Conservation (phyloP, 1,140 invertebrate genomes). For the Drosophila suzukii region DNA sequence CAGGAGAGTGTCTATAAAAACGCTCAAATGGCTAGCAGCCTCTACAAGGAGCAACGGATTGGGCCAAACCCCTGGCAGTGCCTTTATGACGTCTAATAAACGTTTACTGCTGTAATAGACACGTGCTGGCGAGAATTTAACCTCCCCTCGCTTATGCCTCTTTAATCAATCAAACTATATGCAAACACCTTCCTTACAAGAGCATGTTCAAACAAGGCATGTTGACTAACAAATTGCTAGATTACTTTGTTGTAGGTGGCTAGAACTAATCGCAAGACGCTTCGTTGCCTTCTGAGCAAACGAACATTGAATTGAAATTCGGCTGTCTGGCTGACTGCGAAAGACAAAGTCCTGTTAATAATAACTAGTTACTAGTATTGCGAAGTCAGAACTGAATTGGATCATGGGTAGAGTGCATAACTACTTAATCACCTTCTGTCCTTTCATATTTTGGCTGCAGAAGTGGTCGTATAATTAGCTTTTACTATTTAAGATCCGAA, state of each 20-base stretch:
- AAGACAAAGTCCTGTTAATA: slow-evolving; percentile 61
- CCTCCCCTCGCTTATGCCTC: background rate
- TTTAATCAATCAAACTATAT: slow-evolving; percentile 55
- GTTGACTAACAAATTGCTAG: slow-evolving; percentile 60
- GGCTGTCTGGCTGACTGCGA: slow-evolving; percentile 17
- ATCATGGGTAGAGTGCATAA: background rate
- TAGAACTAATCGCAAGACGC: too few relatives aligned
- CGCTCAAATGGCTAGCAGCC: slow-evolving; percentile 2
- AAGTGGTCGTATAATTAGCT: too few relatives aligned
- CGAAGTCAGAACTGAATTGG: slow-evolving; percentile 48
- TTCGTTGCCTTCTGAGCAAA: slow-evolving; percentile 11
- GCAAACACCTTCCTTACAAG: slow-evolving; percentile 44
- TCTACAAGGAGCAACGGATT: background rate
- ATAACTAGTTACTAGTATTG: slow-evolving; percentile 58
- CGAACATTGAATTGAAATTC: slow-evolving; percentile 69
- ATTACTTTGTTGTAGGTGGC: slow-evolving; percentile 45
- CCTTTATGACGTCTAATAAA: slow-evolving; percentile 69
- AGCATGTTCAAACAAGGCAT: slow-evolving; percentile 6
- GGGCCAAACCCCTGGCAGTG: slow-evolving; percentile 7
- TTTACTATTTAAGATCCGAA: too few relatives aligned
- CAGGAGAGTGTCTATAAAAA: slow-evolving; percentile 51
- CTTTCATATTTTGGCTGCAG: background rate
- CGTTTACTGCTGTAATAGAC: slow-evolving; percentile 71
- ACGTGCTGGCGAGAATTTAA: slow-evolving; percentile 48
- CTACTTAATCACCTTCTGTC: background rate